These are phyloP conservation scores for Seira sanloemensis DNA, from an alignment of 2,888 invertebrate species.

Conservation along the genomic window DNA sequence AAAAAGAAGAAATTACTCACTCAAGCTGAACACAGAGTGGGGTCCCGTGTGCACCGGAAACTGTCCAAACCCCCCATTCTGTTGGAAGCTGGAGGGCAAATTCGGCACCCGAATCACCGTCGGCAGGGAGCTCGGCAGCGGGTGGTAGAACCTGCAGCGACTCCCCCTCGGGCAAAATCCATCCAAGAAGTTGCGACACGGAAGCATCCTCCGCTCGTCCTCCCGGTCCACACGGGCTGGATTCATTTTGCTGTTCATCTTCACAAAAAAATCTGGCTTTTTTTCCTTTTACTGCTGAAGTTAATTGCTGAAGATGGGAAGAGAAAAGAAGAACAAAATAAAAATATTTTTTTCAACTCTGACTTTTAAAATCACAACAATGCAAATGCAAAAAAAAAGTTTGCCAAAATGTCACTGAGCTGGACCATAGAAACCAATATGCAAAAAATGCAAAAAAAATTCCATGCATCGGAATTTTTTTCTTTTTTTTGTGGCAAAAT, in stretches of 20 bases:
- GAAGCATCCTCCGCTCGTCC: constrained; percentile 72
- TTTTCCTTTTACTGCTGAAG: no score
- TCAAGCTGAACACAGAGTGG: constrained; percentile 33
- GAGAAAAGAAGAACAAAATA: neutral
- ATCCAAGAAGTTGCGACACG: constrained; percentile 71
- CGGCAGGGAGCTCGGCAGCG: constrained; percentile 48
- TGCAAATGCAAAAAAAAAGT: neutral
- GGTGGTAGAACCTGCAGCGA: constrained; percentile 72
- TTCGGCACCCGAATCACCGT: constrained; percentile 54
- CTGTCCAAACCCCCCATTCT: constrained; percentile 34
- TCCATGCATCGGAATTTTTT: no score
- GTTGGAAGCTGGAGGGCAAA: constrained; percentile 49
- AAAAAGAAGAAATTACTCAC: constrained; percentile 20
- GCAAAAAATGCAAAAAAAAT: no score
- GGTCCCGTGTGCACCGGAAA: constrained; percentile 29
- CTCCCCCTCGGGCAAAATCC: constrained; percentile 70
- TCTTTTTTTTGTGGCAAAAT: no score
- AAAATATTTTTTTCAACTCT: neutral
- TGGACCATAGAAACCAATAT: neutral
- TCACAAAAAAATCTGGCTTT: no score
- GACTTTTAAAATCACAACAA: neutral
- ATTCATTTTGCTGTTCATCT: constrained; percentile 57
- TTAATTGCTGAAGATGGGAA: neutral
- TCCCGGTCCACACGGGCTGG: constrained; percentile 68
- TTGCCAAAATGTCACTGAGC: neutral